Conservation (phyloP, 1,140 invertebrate genomes). For the Drosophila pruinosa region DNA sequence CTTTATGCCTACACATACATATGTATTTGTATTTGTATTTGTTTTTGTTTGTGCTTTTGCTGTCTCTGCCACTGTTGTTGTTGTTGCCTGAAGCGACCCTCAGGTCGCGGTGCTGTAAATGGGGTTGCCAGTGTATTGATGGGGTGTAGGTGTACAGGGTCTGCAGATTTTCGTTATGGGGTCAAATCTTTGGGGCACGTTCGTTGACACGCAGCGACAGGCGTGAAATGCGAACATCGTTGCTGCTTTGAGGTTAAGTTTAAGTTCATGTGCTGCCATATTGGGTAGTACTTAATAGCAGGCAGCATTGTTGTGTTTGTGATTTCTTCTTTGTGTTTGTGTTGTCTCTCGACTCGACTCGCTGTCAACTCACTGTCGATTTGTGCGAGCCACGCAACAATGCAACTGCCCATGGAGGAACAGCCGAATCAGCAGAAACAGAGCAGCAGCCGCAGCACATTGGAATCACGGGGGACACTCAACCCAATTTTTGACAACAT, state of each 20-base stretch:
- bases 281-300: constrained; percentile 31
- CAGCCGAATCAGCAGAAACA: too few species aligned
- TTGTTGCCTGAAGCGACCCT: not conserved
- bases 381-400: constrained; percentile 28
- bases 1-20: too few species aligned
- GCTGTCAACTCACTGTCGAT: not conserved
- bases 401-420: constrained; percentile 17
- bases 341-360: not conserved
- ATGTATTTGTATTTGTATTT: not conserved
- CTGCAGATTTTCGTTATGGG: not conserved
- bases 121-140: too few species aligned
- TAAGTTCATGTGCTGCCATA: constrained; percentile 51
- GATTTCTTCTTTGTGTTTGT: constrained; percentile 6
- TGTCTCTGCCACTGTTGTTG: too few species aligned
- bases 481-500: constrained; percentile 48
- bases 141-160: not conserved
- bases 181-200: constrained; percentile 34
- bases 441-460: constrained; percentile 14
- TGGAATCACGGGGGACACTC: constrained; percentile 36
- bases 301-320: constrained; percentile 26
- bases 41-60: not conserved
- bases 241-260: constrained; percentile 47
- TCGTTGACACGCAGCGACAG: constrained; percentile 16
- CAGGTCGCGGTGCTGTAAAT: not conserved
- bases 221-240: constrained; percentile 14